Evolutionary conservation across 1,140 invertebrate species (phyloP), one percentile per base, ranked within the genome.

Genomic region (Neodiprion virginianus): DNA sequence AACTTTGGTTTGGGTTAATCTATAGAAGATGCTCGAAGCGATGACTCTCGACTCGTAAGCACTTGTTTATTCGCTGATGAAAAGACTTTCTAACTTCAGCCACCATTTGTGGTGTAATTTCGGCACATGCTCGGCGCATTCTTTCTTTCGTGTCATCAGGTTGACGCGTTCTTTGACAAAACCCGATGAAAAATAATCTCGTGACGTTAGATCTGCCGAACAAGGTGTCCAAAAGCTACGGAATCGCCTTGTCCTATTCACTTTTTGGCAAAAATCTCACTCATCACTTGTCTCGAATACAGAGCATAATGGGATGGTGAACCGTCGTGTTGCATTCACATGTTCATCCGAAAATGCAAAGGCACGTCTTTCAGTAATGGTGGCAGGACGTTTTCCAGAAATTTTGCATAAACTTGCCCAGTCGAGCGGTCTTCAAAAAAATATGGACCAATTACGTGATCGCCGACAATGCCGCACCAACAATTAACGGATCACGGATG

Each of bases 181-280:
- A 21, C 17, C 17, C 17, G 17, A 21, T 21, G 17, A 21, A 21
- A 21, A 21, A 21, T 21, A 21, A 21, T 82, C 82, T 53, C 77
- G 23, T 68, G 74, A 73, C 23, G 76, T 81, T 49, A 85, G 72
- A 74, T 85, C 83, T 28, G 82, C 81, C 53, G 75, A 81, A 48
- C 78, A 40, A 74, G 83, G 72, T 72, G 79, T 82, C 81, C 82
- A 84, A 65, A 21, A 21, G 17, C 17, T 21, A 21, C 17, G 0
- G 17, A 21, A 21, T 21, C 17, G 61, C 28, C 82, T 40, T 74
- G 76, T 21, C 79, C 79, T 70, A 81, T 81, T 78, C 78, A 79
- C 67, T 21, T 67, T 11, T 28, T 67, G 48, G 74, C 17, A 21
- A 21, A 21, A 74, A 71, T 74, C 76, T 40, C 12, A 73, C 5